A percentile compares a stretch with the other conserved stretches of the same genome.
phyloP scores from a whole-genome alignment of 2,113 vertebrate species.

The Vidua macroura region DNA sequence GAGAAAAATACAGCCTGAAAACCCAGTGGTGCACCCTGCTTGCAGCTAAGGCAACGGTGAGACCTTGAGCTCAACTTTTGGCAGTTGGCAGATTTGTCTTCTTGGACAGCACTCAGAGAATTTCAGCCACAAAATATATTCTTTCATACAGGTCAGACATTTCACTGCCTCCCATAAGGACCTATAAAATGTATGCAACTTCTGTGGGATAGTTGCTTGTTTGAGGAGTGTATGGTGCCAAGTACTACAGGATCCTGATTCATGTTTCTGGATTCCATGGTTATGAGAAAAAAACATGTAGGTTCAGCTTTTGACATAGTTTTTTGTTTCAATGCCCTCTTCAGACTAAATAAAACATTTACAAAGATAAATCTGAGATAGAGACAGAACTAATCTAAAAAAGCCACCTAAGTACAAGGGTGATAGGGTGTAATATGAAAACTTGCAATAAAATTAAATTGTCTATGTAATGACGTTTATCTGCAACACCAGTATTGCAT shows the following conservation, averaged over 20 bases:
- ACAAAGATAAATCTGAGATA: background rate
- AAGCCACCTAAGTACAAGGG: background rate
- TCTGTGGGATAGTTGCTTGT: background rate
- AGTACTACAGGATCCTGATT: background rate
- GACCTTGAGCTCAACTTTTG: background rate
- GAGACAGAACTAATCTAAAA: background rate
- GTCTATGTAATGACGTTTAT: background rate
- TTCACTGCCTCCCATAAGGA: background rate
- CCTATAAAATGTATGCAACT: background rate
- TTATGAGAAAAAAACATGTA: rapidly evolving
- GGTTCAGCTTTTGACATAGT: background rate
- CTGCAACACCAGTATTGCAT: background rate
- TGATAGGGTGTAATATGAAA: background rate
- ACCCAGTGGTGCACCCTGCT: background rate
- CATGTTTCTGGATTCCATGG: background rate
- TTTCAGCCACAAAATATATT: background rate
- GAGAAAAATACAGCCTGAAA: conserved; percentile 2
- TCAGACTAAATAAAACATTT: background rate
- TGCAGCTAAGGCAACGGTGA: background rate
- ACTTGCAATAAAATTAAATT: background rate
- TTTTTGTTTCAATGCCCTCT: background rate
- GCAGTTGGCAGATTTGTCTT: background rate
- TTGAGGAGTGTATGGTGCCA: rapidly evolving
- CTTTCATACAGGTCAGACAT: background rate
- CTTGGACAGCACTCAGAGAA: background rate